Evolutionary conservation across 2,113 vertebrate species (phyloP), one percentile per base, ranked within the genome.

Genomic region (Myodes glareolus): DNA sequence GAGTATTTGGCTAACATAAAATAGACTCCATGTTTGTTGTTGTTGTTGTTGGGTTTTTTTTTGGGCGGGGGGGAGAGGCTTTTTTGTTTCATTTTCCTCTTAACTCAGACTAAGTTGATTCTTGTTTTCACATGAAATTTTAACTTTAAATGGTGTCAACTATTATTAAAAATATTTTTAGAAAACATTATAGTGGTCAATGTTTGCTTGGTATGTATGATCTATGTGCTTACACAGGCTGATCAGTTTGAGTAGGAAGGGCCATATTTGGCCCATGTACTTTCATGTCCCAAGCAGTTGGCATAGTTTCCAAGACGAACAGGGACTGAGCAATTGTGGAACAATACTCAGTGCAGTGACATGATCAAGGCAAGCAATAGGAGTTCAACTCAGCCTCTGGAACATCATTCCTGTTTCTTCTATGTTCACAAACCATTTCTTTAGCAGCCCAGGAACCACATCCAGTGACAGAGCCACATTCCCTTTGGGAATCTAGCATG

Each of bases 81-180:
- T 63, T 72, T 63, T 84, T 63, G 25, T 84, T 63, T 63, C 5
- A 84, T 42, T 84, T 29, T 31, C 67, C 10, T 75, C 76, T 70
- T 88, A 50, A 31, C 45, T 94, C 47, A 96, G 72, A 86, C 13
- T 73, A 94, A 80, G 7, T 80, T 86, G 47, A 92, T 58, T 31
- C 67, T 42, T 42, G 42, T 45, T 50, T 27, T 42, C 42, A 42
- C 33, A 77, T 61, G 27, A 89, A 77, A 89, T 76, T 42, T 36
- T 50, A 70, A 42, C 19, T 78, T 50, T 80, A 93, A 33, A 80
- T 86, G 25, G 3, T 61, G 55, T 68, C 65, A 50, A 70, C 42
- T 25, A 50, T 50, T 12, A 55, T 50, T 12, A 55, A 80, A 95
- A 63, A 58, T 55, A 9, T 55, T 85, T 92, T 92, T 16, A 39